phyloP scores from a whole-genome alignment of 2,797 vertebrate genomes.

The Pseudomugil tenellus region DNA sequence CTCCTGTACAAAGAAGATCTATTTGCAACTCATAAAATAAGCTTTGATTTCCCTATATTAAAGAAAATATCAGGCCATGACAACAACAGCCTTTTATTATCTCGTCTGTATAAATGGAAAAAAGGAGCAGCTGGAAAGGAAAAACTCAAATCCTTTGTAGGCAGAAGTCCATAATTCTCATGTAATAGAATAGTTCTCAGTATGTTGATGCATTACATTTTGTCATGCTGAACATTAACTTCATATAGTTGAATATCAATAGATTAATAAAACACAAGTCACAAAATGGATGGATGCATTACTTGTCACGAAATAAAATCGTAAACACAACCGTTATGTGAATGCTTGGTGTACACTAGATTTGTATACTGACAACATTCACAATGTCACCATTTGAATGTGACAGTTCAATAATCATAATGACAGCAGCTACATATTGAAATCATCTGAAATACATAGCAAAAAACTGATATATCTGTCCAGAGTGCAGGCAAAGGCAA shows the following conservation, averaged over 20 bases:
- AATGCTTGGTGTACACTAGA: constrained; percentile 40
- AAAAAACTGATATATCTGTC: constrained; percentile 41
- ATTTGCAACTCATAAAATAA: constrained; percentile 42
- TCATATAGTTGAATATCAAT: constrained; percentile 36
- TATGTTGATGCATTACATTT: constrained; percentile 43
- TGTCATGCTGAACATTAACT: constrained; percentile 14
- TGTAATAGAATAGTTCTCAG: constrained; percentile 35
- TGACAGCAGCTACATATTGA: constrained; percentile 40
- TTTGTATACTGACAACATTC: constrained; percentile 42
- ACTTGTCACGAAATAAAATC: constrained; percentile 16
- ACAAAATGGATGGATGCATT: constrained; percentile 24
- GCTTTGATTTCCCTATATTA: constrained; percentile 39
- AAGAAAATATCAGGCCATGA: constrained; percentile 42
- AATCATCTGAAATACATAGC: constrained; percentile 50
- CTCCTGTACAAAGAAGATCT: constrained; percentile 43
- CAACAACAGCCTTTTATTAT: constrained; percentile 30
- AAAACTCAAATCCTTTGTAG: constrained; percentile 21
- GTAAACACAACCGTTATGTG: constrained; percentile 7
- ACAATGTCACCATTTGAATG: constrained; percentile 14
- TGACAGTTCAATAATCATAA: constrained; percentile 48
- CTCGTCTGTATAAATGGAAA: constrained; percentile 3
- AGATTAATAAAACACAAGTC: constrained; percentile 24
- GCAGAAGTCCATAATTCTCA: constrained; percentile 18
- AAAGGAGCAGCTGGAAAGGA: constrained; percentile 3
- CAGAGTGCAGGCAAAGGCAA: background rate